A percentile compares a stretch with the other conserved stretches of the same genome.
Conservation (phyloP, 2,113 vertebrate species). For the Xenopus tropicalis region UCB_Xtro_10.0 CM004450.2:41779501-41780000, state of each 20-base stretch:
- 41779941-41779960: neutral
- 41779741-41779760: conserved; percentile 31
- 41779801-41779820: conserved; percentile 17
- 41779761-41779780: neutral
- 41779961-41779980: no score
- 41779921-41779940: neutral
- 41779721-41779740: conserved; percentile 33
- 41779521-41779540: conserved; percentile 23
- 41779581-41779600: conserved; percentile 28
- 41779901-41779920: conserved; percentile 11
- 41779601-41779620: conserved; percentile 18
- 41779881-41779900: neutral
- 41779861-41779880: neutral
- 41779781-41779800: neutral
- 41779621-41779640: conserved; percentile 40
- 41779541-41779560: conserved; percentile 27
- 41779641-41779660: conserved; percentile 33
- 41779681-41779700: conserved; percentile 15
- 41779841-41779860: neutral
- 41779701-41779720: conserved; percentile 18
- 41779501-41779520: conserved; percentile 29
- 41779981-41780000: neutral
- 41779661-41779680: conserved; percentile 18
- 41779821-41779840: conserved; percentile 17
- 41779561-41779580: conserved; percentile 8